Base-by-base conservation (phyloP, 2,888 invertebrate genomes). In the Diarsia mendica region DNA sequence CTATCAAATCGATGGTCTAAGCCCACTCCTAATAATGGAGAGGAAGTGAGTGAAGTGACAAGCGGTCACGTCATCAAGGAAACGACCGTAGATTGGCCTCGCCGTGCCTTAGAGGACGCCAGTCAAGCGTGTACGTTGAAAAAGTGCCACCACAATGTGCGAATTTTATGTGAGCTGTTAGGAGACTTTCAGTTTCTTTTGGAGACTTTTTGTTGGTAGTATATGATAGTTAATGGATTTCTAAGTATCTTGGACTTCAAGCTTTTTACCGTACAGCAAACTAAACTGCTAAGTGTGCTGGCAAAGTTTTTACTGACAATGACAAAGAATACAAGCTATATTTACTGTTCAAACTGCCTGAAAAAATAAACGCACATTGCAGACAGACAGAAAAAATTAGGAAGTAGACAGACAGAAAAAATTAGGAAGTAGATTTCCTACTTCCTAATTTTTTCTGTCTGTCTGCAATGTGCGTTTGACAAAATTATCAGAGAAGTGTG, bases 21-120 rank as follows among this genome's bases (percentile, higher is more conserved):
- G 63, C 63, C 64, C 60, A 74, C 78, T 70, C 67, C 74, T 48
- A 81, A 72, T 84, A 79, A 77, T 68, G 60, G 72, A 66, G 77
- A 90, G 91, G 91, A 92, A 91, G 89, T 91, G 85, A 88, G 83
- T 80, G 33, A 77, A 82, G 68, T 80, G 84, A 83, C 86, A 87
- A 84, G 79, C 82, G 84, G 84, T 84, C 86, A 88, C 88, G 89
- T 89, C 87, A 91, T 91, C 87, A 90, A 93, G 94, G 93, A 93
- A 93, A 92, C 89, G 83, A 28, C 83, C 77, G 86, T 84, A 85
- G 87, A 87, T 87, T 87, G 92, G 87, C 92, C 91, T 92, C 89
- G 91, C 71, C 85, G 68, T n/a, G 63, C 2, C 63, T 44, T 80
- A 82, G 89, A 93, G 94, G 93, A 91, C 93, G 87, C 88, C 83